Evolutionary conservation across 2,797 vertebrate genomes (phyloP).

Genomic region (Taeniopygia guttata): DNA sequence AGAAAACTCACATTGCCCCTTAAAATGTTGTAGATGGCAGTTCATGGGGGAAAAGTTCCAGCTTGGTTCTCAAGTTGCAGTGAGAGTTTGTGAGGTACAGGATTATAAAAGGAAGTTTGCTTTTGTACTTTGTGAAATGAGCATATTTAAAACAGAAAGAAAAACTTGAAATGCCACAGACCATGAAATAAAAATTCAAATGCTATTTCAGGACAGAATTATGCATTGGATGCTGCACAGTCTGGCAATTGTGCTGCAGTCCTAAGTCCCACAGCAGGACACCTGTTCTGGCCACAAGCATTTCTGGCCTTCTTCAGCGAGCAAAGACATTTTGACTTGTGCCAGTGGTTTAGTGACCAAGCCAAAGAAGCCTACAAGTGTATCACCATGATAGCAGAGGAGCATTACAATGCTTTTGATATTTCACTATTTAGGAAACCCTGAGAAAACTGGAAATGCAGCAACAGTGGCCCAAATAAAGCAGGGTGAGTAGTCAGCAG

Average conservation of each 20-base stretch:
- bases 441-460: neutral
- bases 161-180: slow-evolving; percentile 14
- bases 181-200: slow-evolving; percentile 50
- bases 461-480: neutral
- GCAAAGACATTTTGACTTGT: neutral
- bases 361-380: neutral
- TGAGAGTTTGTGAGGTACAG: neutral
- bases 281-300: neutral
- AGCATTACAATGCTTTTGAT: neutral
- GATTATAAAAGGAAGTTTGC: slow-evolving; percentile 23
- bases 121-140: slow-evolving; percentile 38
- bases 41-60: neutral
- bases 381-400: neutral
- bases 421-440: neutral
- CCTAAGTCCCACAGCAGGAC: neutral
- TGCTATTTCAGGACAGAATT: neutral
- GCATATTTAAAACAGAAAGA: slow-evolving; percentile 19
- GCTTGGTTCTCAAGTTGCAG: neutral
- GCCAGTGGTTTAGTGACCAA: neutral
- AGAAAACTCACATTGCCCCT: neutral
- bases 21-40: neutral
- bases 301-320: neutral
- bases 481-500: neutral
- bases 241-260: neutral
- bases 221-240: neutral